phyloP scores from a whole-genome alignment of 2,113 vertebrate genomes.

The Petroica traversi region DNA sequence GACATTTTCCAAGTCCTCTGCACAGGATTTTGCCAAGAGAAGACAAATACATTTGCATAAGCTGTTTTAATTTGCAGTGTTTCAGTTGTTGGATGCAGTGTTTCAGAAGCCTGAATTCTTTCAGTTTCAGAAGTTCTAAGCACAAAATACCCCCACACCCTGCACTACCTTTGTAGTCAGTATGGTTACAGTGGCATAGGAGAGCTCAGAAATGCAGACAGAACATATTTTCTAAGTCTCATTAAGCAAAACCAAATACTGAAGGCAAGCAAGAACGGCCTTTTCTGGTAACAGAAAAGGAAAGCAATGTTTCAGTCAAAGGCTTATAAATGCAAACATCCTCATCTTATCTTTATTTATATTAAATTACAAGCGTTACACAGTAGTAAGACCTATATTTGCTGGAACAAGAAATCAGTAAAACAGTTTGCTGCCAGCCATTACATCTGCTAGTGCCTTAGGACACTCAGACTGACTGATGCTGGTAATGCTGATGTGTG shows the following conservation, averaged over 20 bases:
- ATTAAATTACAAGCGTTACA: not conserved
- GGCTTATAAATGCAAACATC: not conserved
- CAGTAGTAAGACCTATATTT: not conserved
- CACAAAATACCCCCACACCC: not conserved
- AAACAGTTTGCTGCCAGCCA: constrained; percentile 43
- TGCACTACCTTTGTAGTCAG: not conserved
- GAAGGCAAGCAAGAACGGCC: not conserved
- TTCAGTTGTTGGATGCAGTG: not conserved
- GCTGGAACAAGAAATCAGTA: constrained; percentile 17
- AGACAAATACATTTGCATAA: not conserved
- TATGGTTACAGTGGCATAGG: not conserved
- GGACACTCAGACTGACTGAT: constrained; percentile 31
- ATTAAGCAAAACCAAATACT: not conserved
- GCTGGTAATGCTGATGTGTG: constrained; percentile 25
- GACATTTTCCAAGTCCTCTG: not conserved
- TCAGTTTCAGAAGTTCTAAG: not conserved
- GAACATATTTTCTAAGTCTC: not conserved
- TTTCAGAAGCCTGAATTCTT: not conserved
- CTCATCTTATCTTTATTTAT: not conserved
- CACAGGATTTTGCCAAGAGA: not conserved
- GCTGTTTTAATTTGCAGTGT: not conserved
- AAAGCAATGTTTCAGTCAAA: not conserved
- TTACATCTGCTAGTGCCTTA: constrained; percentile 22
- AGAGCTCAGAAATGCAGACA: not conserved
- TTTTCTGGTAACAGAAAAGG: not conserved